Conservation (phyloP, 2,888 invertebrate genomes). For the Eristalinus aeneus region DNA sequence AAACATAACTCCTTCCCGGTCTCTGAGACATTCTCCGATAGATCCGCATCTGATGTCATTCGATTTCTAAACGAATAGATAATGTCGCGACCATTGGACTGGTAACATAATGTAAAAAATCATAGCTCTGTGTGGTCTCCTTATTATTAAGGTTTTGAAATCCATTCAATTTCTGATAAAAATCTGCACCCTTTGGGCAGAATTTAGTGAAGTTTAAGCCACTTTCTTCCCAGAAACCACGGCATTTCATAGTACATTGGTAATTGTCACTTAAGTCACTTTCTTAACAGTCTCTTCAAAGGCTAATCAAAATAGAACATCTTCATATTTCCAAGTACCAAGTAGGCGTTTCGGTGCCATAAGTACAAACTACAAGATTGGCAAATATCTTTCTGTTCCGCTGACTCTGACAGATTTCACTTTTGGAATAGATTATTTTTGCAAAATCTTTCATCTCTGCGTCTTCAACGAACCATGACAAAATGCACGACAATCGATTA, state of each 20-base stretch:
- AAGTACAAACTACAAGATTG: constrained; percentile 33
- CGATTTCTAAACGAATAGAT: too few relatives aligned
- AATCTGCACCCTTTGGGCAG: too few relatives aligned
- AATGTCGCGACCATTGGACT: too few relatives aligned
- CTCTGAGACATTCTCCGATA: too few relatives aligned
- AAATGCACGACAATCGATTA: constrained; percentile 41
- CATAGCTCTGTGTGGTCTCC: too few relatives aligned
- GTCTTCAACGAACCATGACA: constrained; percentile 33
- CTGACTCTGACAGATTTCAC: constrained; percentile 37
- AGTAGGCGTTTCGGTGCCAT: constrained; percentile 22
- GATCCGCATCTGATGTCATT: too few relatives aligned
- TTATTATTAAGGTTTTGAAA: too few relatives aligned
- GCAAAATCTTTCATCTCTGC: constrained; percentile 14
- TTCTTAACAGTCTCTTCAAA: background rate
- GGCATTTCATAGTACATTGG: background rate
- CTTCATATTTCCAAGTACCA: background rate
- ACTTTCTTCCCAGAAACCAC: too few relatives aligned
- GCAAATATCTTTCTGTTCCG: background rate
- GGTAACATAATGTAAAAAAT: too few relatives aligned
- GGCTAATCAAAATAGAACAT: background rate
- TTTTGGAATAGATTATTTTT: constrained; percentile 8
- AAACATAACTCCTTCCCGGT: too few relatives aligned
- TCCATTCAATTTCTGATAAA: too few relatives aligned
- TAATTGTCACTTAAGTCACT: background rate
- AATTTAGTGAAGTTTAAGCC: too few relatives aligned